phyloP scores from a whole-genome alignment of 2,797 vertebrate species.

The Ispidina picta region DNA sequence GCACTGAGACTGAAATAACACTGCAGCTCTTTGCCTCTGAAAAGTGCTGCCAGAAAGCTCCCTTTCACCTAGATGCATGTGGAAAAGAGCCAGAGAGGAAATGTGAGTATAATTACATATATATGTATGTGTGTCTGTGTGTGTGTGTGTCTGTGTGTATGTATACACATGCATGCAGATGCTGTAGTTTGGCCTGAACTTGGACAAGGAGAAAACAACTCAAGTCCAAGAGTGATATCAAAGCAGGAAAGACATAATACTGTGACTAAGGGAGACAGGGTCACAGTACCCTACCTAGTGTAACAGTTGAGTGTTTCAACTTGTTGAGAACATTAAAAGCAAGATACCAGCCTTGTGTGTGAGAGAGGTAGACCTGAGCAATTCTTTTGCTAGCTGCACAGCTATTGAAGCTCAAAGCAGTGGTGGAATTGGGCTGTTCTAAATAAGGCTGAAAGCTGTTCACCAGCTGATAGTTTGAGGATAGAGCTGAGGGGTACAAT shows the following conservation, averaged over 20 bases:
- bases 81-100: background rate
- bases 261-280: background rate
- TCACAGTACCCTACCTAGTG: background rate
- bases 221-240: background rate
- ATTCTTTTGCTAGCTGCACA: constrained; percentile 2
- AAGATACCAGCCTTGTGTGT: constrained; percentile 17
- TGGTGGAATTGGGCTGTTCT: background rate
- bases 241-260: background rate
- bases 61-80: background rate
- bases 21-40: background rate
- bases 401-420: background rate
- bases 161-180: background rate
- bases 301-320: background rate
- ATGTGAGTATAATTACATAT: background rate
- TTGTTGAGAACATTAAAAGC: background rate
- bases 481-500: background rate
- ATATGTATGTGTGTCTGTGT: no score
- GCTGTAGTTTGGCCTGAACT: no score
- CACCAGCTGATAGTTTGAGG: background rate
- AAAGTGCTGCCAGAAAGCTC: background rate
- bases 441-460: background rate
- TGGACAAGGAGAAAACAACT: no score
- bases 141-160: background rate
- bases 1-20: background rate
- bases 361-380: background rate